phyloP scores from a whole-genome alignment of 2,888 invertebrate genomes.

The Plagiodera versicolora region DNA sequence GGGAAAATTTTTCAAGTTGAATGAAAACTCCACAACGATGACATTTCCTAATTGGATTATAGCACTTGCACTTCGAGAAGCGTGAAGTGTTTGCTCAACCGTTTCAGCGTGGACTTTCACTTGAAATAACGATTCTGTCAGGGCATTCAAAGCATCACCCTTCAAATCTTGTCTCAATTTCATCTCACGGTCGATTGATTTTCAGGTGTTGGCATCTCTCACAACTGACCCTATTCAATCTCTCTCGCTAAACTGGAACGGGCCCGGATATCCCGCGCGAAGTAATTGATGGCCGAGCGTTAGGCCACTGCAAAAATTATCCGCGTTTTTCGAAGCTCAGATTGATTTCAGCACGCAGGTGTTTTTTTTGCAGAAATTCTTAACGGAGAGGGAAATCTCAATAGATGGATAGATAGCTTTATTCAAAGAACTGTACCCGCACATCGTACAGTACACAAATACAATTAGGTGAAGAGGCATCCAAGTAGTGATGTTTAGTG shows the following conservation, averaged over 20 bases:
- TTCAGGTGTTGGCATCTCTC: constrained; percentile 27
- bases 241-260: constrained; percentile 18
- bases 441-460: too few relatives aligned
- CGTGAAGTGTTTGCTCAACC: neutral
- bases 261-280: constrained; percentile 16
- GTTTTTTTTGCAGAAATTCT: too few relatives aligned
- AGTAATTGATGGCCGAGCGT: constrained; percentile 11
- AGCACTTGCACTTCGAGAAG: neutral
- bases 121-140: constrained; percentile 5
- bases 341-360: neutral
- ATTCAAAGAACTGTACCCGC: too few relatives aligned
- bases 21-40: too few relatives aligned
- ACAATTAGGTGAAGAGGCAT: too few relatives aligned
- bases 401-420: too few relatives aligned
- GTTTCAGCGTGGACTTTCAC: too few relatives aligned
- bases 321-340: neutral
- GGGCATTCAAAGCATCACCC: constrained; percentile 6
- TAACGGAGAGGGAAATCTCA: too few relatives aligned
- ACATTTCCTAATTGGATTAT: too few relatives aligned
- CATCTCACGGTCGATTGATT: constrained; percentile 26
- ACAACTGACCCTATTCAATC: constrained; percentile 25
- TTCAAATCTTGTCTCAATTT: constrained; percentile 19
- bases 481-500: too few relatives aligned
- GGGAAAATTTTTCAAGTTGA: too few relatives aligned
- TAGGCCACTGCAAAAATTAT: neutral